Conservation (phyloP, 2,888 invertebrate genomes). For the Baronia brevicornis region DNA sequence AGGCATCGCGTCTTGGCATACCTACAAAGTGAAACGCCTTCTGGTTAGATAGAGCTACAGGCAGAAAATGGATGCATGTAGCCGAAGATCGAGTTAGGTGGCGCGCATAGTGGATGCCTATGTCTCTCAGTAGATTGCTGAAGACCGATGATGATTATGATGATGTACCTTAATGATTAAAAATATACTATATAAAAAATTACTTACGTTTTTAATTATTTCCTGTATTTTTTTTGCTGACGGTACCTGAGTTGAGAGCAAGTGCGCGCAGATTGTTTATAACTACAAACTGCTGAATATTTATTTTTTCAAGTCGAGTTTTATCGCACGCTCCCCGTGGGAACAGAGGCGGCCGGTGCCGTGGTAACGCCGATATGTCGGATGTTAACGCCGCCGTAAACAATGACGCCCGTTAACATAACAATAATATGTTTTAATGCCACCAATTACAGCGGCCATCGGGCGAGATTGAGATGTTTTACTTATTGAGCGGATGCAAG, state of each 20-base stretch:
- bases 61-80: no score
- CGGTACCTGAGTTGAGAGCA: constrained; percentile 41
- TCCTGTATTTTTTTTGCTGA: constrained; percentile 29
- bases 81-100: no score
- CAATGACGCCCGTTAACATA: constrained; percentile 29
- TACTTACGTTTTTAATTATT: no score
- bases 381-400: constrained; percentile 31
- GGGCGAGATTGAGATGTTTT: constrained; percentile 12
- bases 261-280: constrained; percentile 59
- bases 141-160: no score
- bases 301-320: constrained; percentile 66
- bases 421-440: constrained; percentile 24
- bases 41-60: no score
- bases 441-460: constrained; percentile 19
- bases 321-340: constrained; percentile 64
- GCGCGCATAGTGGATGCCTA: no score
- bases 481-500: constrained; percentile 11
- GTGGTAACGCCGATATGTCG: constrained; percentile 22
- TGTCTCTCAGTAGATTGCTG: no score
- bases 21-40: no score
- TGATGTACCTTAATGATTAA: no score
- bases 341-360: constrained; percentile 36
- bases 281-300: constrained; percentile 65
- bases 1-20: no score
- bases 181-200: no score